Evolutionary conservation across 2,113 vertebrate genomes (phyloP).

Genomic region (Rattus rattus): DNA sequence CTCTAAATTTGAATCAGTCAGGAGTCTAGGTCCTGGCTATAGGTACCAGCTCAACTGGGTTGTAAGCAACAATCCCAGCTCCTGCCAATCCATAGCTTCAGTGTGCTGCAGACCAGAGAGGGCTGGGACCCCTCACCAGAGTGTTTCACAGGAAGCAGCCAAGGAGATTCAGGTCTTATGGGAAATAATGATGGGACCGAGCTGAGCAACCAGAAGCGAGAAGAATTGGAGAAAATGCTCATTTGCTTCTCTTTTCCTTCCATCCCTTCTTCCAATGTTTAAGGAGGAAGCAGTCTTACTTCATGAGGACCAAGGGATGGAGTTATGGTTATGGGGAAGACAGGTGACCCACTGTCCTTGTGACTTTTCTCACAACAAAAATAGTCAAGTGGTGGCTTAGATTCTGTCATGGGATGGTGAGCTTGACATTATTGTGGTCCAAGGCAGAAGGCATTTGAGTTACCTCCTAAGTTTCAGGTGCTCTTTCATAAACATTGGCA

Average conservation of each 20-base stretch:
- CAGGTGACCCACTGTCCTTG: neutral
- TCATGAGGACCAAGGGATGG: neutral
- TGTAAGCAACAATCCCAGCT: neutral
- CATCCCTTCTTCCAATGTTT: neutral
- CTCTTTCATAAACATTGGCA: neutral
- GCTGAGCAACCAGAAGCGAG: neutral
- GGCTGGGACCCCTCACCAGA: neutral
- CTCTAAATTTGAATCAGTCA: too few relatives aligned
- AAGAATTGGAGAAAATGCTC: neutral
- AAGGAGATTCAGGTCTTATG: neutral
- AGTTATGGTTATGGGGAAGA: neutral
- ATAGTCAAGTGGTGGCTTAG: neutral
- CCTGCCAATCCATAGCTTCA: too few relatives aligned
- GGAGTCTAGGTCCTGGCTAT: too few relatives aligned
- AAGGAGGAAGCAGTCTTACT: neutral
- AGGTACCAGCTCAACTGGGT: too few relatives aligned
- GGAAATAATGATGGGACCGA: neutral
- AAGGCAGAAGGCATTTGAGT: neutral
- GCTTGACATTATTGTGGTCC: neutral
- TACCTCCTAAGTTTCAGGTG: neutral
- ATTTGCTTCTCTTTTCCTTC: neutral
- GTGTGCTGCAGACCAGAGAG: fast-evolving
- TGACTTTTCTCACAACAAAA: neutral
- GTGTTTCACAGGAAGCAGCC: neutral
- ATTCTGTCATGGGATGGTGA: neutral